Evolutionary conservation across 2,113 vertebrate species (phyloP).

Genomic region (Embiotoca jacksoni): DNA sequence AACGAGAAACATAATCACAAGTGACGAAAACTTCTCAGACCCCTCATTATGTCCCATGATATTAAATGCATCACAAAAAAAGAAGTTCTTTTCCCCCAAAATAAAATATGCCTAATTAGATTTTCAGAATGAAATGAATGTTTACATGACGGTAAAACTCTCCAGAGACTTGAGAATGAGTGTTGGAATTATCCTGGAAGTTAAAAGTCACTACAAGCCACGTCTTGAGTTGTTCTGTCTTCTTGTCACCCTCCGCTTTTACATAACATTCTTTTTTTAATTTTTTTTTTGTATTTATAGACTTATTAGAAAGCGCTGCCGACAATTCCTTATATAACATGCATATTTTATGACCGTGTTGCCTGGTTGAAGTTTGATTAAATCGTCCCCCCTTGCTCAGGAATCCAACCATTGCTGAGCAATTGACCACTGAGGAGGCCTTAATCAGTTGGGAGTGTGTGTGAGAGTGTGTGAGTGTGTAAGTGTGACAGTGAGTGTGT

Average conservation of each 20-base stretch:
- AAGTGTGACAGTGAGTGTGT: not conserved
- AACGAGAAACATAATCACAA: conserved; percentile 45
- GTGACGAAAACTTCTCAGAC: conserved; percentile 29
- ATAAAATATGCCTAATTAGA: not conserved
- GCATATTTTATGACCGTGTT: conserved; percentile 56
- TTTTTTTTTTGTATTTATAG: conserved; percentile 42
- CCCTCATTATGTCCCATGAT: conserved; percentile 22
- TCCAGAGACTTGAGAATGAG: not conserved
- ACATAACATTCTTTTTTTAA: conserved; percentile 42
- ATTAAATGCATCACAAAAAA: not conserved
- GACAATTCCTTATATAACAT: conserved; percentile 54
- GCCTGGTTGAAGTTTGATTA: conserved; percentile 62
- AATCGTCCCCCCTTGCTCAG: conserved; percentile 42
- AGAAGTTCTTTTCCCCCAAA: not conserved
- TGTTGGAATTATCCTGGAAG: not conserved
- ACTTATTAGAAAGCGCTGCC: conserved; percentile 44
- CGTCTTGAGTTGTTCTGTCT: not conserved
- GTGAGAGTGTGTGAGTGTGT: not conserved
- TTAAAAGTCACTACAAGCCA: not conserved
- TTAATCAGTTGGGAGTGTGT: conserved; percentile 46
- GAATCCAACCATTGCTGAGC: conserved; percentile 57
- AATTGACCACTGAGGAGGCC: conserved; percentile 50
- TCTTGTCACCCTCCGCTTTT: conserved; percentile 17
- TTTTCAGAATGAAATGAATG: not conserved
- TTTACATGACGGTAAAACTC: not conserved